These are phyloP conservation scores for Chalcis sispes DNA, from an alignment of 2,888 invertebrate genomes.

Conservation along the genomic window DNA sequence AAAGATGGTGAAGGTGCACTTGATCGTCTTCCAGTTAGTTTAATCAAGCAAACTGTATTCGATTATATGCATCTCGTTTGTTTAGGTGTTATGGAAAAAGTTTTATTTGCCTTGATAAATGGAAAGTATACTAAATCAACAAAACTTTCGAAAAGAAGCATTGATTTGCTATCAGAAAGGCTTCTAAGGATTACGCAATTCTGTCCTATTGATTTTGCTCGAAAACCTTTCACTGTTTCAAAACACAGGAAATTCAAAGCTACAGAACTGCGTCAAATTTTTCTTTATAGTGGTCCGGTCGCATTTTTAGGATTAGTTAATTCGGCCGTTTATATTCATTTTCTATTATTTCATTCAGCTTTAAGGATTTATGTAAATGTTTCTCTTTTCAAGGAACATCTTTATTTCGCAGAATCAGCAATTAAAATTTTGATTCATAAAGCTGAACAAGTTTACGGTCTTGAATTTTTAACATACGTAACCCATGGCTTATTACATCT, in stretches of 20 bases:
- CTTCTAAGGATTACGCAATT: too few species aligned
- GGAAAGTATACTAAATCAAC: background rate
- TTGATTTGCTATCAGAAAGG: background rate
- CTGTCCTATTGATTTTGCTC: slow-evolving; percentile 1
- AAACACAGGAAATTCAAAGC: slow-evolving; percentile 7
- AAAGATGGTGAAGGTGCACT: slow-evolving; percentile 54
- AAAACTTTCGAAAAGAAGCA: background rate
- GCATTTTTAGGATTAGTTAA: too few species aligned
- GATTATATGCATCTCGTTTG: slow-evolving; percentile 17
- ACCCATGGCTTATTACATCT: slow-evolving; percentile 41
- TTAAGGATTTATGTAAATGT: background rate
- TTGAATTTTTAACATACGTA: slow-evolving; percentile 35
- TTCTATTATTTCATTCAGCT: slow-evolving; percentile 1
- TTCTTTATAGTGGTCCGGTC: background rate
- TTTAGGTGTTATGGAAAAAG: slow-evolving; percentile 11
- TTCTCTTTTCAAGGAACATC: background rate
- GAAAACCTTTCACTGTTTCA: background rate
- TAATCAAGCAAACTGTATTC: background rate
- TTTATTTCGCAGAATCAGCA: background rate
- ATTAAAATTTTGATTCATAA: slow-evolving; percentile 18
- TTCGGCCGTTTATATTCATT: background rate
- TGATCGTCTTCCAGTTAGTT: slow-evolving; percentile 18
- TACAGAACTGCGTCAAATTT: background rate
- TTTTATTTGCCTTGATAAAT: background rate
- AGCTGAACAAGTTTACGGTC: slow-evolving; percentile 12